Percentiles rank a stretch among this genome's conserved stretches.
Conservation (phyloP, 2,797 vertebrate genomes). For the Coluber constrictor region DNA sequence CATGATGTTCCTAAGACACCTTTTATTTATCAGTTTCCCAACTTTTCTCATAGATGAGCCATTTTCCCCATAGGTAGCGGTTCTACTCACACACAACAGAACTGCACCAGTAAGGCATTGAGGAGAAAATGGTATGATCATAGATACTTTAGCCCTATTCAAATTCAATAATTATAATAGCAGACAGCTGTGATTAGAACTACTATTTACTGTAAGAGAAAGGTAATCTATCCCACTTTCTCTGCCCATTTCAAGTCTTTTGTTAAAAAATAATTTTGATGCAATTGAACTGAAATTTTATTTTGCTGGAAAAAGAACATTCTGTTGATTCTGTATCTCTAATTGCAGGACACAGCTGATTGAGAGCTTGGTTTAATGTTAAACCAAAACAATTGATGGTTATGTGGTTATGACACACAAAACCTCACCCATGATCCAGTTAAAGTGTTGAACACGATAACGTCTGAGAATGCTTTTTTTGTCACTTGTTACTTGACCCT, state of each 20-base stretch:
- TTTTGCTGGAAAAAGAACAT: background rate
- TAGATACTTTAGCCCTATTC: background rate
- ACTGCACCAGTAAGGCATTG: background rate
- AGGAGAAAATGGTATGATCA: background rate
- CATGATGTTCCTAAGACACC: background rate
- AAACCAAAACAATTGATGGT: background rate
- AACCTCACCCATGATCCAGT: background rate
- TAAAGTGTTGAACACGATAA: background rate
- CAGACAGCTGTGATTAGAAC: background rate
- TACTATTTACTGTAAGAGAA: background rate
- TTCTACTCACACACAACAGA: background rate
- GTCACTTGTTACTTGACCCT: background rate
- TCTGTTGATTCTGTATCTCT: background rate
- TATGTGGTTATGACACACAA: background rate
- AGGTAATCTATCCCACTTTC: background rate
- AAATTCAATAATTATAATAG: background rate
- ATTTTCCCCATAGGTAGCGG: background rate
- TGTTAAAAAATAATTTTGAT: background rate
- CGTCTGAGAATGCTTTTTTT: background rate
- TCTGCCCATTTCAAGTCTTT: background rate
- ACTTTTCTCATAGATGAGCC: background rate
- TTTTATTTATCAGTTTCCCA: background rate
- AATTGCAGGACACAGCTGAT: background rate
- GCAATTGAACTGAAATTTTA: background rate
- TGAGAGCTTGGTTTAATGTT: background rate